Percentiles rank a stretch among this genome's conserved stretches.
Conservation (phyloP, 2,888 invertebrate species). For the Agrotis ipsilon region DNA sequence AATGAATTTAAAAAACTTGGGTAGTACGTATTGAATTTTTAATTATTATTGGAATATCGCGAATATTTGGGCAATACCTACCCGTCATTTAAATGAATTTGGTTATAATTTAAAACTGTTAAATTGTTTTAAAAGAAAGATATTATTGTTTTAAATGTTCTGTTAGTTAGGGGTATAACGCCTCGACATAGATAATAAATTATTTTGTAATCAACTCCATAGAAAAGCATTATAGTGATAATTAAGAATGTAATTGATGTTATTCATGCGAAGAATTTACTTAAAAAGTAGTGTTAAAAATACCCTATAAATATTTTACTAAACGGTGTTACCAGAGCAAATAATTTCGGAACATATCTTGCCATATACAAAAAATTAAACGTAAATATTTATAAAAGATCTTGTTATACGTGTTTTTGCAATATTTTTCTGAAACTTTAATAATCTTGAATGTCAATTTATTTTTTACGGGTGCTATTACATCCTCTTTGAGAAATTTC, state of each 20-base stretch:
- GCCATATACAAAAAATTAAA: constrained; percentile 27
- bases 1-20: no score
- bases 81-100: neutral
- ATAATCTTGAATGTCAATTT: constrained; percentile 47
- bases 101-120: constrained; percentile 1
- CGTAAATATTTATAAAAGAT: constrained; percentile 37
- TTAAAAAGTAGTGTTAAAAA: constrained; percentile 5
- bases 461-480: constrained; percentile 47
- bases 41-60: no score
- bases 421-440: constrained; percentile 36
- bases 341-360: constrained; percentile 44
- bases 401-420: constrained; percentile 59
- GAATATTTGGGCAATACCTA: neutral
- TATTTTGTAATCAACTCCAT: neutral
- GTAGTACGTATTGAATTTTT: no score
- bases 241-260: neutral
- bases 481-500: constrained; percentile 32
- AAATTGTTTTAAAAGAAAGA: constrained; percentile 14
- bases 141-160: constrained; percentile 26
- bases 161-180: neutral
- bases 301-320: constrained; percentile 5
- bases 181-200: constrained; percentile 12
- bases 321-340: constrained; percentile 16
- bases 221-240: constrained; percentile 11
- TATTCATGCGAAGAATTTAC: constrained; percentile 4